Evolutionary conservation across 2,797 vertebrate species (phyloP).

Genomic region (Caiman crocodilus): DNA sequence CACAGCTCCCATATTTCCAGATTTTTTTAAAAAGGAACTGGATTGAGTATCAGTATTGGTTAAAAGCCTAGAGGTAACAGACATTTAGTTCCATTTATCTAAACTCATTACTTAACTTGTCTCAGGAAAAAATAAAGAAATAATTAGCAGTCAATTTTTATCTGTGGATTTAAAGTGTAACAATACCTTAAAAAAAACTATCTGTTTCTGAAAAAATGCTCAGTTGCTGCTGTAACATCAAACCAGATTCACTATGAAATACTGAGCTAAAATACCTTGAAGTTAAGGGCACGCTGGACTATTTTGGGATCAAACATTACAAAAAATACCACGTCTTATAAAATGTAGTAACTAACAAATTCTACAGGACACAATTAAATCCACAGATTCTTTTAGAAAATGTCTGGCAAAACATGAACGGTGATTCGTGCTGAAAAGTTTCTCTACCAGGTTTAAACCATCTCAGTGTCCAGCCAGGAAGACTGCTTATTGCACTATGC

Average conservation of each 20-base stretch:
- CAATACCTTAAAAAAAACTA: constrained; percentile 46
- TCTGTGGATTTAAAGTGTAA: constrained; percentile 84
- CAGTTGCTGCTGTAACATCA: constrained; percentile 29
- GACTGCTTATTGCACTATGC: constrained; percentile 28
- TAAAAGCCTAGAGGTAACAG: constrained; percentile 87
- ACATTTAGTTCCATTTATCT: constrained; percentile 85
- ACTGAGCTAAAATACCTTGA: constrained; percentile 22
- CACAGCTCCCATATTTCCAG: constrained; percentile 66
- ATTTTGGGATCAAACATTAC: constrained; percentile 38
- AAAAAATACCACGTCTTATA: constrained; percentile 48
- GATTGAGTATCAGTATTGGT: constrained; percentile 84
- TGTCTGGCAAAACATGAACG: constrained; percentile 81
- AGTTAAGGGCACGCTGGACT: constrained; percentile 50
- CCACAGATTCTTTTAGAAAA: constrained; percentile 82
- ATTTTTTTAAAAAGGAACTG: constrained; percentile 80
- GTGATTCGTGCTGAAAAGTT: constrained; percentile 84
- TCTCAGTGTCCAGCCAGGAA: constrained; percentile 57
- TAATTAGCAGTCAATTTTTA: constrained; percentile 76
- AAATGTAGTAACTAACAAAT: constrained; percentile 34
- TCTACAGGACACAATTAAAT: constrained; percentile 82
- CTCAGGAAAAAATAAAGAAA: constrained; percentile 75
- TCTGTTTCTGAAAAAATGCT: constrained; percentile 16
- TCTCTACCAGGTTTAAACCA: constrained; percentile 67
- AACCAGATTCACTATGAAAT: constrained; percentile 45
- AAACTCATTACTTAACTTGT: constrained; percentile 68